phyloP scores from a whole-genome alignment of 2,113 vertebrate species.

The Syrmaticus mikado region DNA sequence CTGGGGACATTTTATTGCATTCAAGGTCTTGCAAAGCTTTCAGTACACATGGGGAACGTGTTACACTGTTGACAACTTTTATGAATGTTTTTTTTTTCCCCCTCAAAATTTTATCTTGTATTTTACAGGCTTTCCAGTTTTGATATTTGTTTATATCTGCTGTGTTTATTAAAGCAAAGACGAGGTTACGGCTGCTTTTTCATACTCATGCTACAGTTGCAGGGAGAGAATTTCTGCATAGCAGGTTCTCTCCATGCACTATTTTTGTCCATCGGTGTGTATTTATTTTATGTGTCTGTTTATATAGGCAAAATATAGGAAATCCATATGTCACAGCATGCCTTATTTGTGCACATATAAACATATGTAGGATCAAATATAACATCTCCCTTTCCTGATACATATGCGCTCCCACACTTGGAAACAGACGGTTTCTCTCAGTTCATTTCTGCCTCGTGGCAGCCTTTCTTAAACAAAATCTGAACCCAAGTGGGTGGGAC shows the following conservation, averaged over 20 bases:
- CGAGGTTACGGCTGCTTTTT: not conserved
- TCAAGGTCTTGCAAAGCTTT: not conserved
- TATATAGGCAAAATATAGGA: not conserved
- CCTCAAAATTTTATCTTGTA: not conserved
- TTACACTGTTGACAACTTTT: not conserved
- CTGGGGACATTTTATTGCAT: not conserved
- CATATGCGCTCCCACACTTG: accelerated
- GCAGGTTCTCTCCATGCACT: not conserved
- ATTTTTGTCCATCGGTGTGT: not conserved
- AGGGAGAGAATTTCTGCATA: not conserved
- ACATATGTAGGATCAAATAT: not conserved
- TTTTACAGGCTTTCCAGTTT: not conserved
- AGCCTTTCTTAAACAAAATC: not conserved
- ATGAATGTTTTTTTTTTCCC: not conserved
- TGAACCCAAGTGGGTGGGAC: accelerated
- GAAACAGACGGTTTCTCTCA: not conserved
- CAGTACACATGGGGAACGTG: not conserved
- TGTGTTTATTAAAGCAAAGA: not conserved
- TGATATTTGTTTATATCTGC: not conserved
- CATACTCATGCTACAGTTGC: not conserved
- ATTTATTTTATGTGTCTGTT: not conserved
- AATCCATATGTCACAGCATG: not conserved
- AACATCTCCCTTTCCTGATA: not conserved
- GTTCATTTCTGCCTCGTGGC: not conserved
- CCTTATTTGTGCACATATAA: not conserved